phyloP scores from a whole-genome alignment of 2,888 invertebrate genomes.

The Mythimna loreyi region DNA sequence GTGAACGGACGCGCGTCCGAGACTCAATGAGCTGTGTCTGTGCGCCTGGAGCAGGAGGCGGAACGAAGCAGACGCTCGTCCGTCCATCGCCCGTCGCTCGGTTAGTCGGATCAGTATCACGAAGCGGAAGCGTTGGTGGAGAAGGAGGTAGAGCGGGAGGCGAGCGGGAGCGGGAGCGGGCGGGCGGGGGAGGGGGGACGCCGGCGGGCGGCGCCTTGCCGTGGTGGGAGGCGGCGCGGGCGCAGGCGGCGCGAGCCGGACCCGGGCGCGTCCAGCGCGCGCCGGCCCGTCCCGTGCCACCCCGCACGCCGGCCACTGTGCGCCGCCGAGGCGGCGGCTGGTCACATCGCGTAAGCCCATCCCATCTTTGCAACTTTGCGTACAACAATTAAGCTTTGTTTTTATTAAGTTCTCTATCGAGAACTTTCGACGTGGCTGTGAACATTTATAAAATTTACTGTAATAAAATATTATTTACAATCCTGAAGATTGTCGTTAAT shows the following conservation, averaged over 20 bases:
- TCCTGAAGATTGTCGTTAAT: conserved; percentile 46
- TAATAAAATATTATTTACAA: conserved; percentile 69
- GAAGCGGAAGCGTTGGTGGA: conserved; percentile 86
- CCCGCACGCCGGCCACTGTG: conserved; percentile 82
- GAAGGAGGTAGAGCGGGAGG: conserved; percentile 62
- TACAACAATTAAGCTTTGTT: conserved; percentile 91
- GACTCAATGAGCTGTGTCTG: conserved; percentile 32
- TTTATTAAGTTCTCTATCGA: conserved; percentile 77
- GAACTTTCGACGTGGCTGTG: conserved; percentile 89
- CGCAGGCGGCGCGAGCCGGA: conserved; percentile 78
- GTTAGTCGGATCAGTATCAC: conserved; percentile 87
- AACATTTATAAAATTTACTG: conserved; percentile 87
- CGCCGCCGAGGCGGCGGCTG: conserved; percentile 91
- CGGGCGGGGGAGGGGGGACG: conserved; percentile 69
- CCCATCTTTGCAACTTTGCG: conserved; percentile 91
- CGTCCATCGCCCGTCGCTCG: conserved; percentile 85
- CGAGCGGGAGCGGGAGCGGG: conserved; percentile 56
- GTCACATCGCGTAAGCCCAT: conserved; percentile 94
- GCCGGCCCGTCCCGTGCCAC: conserved; percentile 85
- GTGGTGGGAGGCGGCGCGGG: conserved; percentile 87
- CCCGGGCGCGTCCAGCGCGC: conserved; percentile 80
- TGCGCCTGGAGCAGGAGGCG: conserved; percentile 50
- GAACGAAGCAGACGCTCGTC: conserved; percentile 80
- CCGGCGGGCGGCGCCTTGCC: conserved; percentile 85
- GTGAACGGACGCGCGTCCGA: conserved; percentile 87